Conservation (phyloP, 35 echinoderm and acorn worm genomes). For the Diadema setosum region DNA sequence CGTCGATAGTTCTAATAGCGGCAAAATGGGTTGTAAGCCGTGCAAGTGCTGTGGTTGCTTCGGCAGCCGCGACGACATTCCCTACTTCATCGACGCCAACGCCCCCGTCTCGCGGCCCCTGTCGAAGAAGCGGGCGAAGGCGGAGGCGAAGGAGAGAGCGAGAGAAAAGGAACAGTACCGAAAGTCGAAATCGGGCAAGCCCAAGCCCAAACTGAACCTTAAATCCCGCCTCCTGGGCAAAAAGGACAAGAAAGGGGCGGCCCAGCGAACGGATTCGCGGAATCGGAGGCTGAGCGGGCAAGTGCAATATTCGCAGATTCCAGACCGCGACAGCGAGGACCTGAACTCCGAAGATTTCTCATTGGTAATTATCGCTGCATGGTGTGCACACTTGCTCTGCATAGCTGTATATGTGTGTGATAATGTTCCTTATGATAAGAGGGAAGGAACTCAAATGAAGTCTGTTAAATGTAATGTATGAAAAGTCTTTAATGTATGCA, state of each 20-base stretch:
- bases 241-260: not conserved
- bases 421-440: no score
- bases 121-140: not conserved
- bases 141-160: constrained; percentile 17
- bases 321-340: constrained; percentile 40
- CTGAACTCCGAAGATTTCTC: constrained; percentile 13
- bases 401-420: no score
- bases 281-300: not conserved
- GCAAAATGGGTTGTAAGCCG: constrained; percentile 27
- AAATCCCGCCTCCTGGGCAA: not conserved
- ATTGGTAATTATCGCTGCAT: not conserved
- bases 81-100: constrained; percentile 37
- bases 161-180: constrained; percentile 17
- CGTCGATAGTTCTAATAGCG: no score
- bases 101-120: constrained; percentile 38
- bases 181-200: not conserved
- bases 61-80: constrained; percentile 53
- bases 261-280: not conserved
- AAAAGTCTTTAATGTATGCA: no score
- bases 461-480: no score
- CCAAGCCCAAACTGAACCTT: not conserved
- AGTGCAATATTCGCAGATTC: constrained; percentile 73
- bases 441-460: no score
- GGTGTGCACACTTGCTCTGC: no score
- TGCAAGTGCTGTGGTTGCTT: constrained; percentile 62